Conservation (phyloP, 2,888 invertebrate genomes). For the Dryomyza anilis region DNA sequence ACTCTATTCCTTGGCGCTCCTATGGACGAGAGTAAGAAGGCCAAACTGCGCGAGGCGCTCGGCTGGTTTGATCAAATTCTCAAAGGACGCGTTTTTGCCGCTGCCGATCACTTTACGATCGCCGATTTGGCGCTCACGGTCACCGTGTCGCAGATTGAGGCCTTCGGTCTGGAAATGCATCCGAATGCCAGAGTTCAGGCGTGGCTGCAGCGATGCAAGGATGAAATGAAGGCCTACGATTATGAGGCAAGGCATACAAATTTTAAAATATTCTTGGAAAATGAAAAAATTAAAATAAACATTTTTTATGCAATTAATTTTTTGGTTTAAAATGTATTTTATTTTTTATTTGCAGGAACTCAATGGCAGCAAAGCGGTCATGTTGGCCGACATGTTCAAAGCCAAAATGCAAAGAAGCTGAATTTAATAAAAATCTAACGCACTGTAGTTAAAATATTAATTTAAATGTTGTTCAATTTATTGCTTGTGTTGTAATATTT, state of each 20-base stretch:
- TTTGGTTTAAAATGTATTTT: neutral
- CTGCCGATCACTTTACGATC: conserved; percentile 64
- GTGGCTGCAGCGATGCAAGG: conserved; percentile 73
- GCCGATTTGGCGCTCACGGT: conserved; percentile 57
- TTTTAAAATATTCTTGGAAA: neutral
- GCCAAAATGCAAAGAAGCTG: conserved; percentile 54
- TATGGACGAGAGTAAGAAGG: conserved; percentile 61
- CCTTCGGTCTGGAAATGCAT: conserved; percentile 64
- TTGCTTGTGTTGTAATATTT: no score
- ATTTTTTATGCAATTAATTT: conserved; percentile 56
- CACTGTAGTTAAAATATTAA: neutral
- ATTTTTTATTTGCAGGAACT: conserved; percentile 58
- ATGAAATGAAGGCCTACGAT: conserved; percentile 68
- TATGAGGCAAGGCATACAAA: conserved; percentile 63
- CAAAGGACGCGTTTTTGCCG: conserved; percentile 65
- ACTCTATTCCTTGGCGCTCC: conserved; percentile 62
- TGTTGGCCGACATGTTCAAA: conserved; percentile 65
- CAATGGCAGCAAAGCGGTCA: conserved; percentile 66
- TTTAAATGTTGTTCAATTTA: no score
- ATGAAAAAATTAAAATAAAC: neutral
- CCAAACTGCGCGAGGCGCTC: conserved; percentile 65
- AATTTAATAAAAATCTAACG: neutral
- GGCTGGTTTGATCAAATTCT: conserved; percentile 65
- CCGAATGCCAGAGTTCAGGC: conserved; percentile 64
- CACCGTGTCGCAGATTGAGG: conserved; percentile 61